Evolutionary conservation across 2,888 invertebrate species (phyloP), one percentile per base, ranked within the genome.

Genomic region (Therioaphis trifolii): DNA sequence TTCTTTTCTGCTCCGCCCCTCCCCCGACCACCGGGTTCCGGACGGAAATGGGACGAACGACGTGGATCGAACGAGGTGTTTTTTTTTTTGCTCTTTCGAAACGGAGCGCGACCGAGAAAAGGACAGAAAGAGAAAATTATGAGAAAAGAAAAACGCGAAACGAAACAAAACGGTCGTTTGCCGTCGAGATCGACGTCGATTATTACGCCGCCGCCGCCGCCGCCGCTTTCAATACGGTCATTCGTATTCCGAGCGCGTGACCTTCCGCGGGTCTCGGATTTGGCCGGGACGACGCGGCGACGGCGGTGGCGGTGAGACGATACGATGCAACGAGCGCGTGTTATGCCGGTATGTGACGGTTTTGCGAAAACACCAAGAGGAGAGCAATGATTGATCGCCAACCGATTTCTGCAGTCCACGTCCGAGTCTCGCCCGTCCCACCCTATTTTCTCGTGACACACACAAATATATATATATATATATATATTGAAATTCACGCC

Each of bases 241-340:
- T 82, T 82, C 82, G 82, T 82, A 82, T 82, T 82, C 82, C 35
- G 14, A 11, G 49, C 61, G 49, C 72, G 80, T 29, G 27, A 71
- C 69, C 69, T 55, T 15, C n/a, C n/a, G 55, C 21, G 46, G 27
- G 27, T 80, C 61, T 80, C 46, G 74, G 55, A 49, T 61, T 61
- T 24, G 27, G 80, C 35, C 43, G 80, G n/a, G 71, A 82, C 72
- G 72, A 63, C 43, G 80, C n/a, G 71, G 72, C 72, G 72, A 63
- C 7, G 55, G 43, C 15, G 40, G 55, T 18, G 35, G 35, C 40
- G 27, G 21, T 27, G 46, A 24, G 3, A 35, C 35, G 35, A 7
- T 35, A 46, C 46, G 46, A 4, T 46, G 35, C n/a, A 4, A 11
- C 43, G 43, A 43, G 43, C 5, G 43, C 2, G 46, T 21, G 58